These are phyloP conservation scores for Bathynomus jamesi DNA, from an alignment of 1,140 invertebrate species.

Conservation along the genomic window DNA sequence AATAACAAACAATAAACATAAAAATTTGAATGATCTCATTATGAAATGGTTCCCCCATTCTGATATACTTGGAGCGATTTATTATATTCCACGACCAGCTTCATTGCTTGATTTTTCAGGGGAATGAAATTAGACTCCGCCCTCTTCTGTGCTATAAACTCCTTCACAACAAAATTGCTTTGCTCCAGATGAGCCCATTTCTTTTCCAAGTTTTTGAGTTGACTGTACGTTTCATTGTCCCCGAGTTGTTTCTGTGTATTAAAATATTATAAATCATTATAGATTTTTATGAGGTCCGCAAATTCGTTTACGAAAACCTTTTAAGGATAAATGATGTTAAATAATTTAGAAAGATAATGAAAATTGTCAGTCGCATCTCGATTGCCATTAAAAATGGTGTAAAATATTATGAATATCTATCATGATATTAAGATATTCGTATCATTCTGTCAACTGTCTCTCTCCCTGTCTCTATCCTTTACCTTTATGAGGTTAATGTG, in stretches of 20 bases:
- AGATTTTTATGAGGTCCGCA: too few relatives aligned
- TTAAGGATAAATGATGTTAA: too few relatives aligned
- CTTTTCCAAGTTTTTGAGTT: conserved; percentile 56
- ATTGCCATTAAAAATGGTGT: neutral
- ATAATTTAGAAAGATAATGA: neutral
- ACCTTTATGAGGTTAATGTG: conserved; percentile 39
- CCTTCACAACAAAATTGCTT: conserved; percentile 55
- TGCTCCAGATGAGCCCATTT: conserved; percentile 57
- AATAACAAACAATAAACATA: too few relatives aligned
- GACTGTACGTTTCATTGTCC: conserved; percentile 59
- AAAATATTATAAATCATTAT: too few relatives aligned
- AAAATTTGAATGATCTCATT: too few relatives aligned
- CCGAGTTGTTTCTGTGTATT: conserved; percentile 54
- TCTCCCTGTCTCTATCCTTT: too few relatives aligned
- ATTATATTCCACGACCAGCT: conserved; percentile 30
- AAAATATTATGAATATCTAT: neutral
- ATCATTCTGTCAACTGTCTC: too few relatives aligned
- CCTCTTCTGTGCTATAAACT: conserved; percentile 55
- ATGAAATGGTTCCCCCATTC: conserved; percentile 22
- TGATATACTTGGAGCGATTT: conserved; percentile 25
- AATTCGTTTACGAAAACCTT: too few relatives aligned
- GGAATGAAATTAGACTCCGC: conserved; percentile 57
- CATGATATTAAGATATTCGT: neutral
- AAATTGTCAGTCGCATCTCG: neutral
- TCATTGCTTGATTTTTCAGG: conserved; percentile 47